These are phyloP conservation scores for Neria commutata DNA, from an alignment of 2,888 invertebrate genomes.

Conservation along the genomic window DNA sequence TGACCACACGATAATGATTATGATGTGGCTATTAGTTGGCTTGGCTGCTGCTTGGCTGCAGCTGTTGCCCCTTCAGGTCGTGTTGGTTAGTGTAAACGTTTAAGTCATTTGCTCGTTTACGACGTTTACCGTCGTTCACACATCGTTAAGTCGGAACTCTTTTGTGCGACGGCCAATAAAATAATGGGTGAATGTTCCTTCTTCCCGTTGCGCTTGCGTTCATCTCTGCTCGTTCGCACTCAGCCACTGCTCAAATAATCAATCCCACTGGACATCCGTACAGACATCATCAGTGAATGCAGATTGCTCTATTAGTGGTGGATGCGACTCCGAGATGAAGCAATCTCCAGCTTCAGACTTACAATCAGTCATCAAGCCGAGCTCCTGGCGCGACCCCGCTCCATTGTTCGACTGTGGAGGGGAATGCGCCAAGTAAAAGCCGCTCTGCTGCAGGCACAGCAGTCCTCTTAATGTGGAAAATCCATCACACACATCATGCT, in stretches of 20 bases:
- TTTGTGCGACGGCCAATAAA: constrained; percentile 20
- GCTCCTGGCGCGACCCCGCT: constrained; percentile 10
- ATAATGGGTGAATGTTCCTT: constrained; percentile 6
- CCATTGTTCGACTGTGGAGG: neutral
- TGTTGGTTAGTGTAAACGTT: too few relatives aligned
- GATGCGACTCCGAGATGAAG: constrained; percentile 7
- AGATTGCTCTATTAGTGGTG: constrained; percentile 48
- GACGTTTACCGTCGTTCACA: constrained; percentile 40
- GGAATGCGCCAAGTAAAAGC: too few relatives aligned
- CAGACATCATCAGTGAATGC: constrained; percentile 18
- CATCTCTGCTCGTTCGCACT: neutral
- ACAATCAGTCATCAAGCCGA: constrained; percentile 35
- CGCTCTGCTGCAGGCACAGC: neutral
- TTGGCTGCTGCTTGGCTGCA: constrained; percentile 8
- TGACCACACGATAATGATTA: constrained; percentile 21
- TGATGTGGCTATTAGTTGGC: constrained; percentile 30
- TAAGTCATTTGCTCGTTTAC: too few relatives aligned
- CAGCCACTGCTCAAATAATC: too few relatives aligned
- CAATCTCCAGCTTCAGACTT: constrained; percentile 10
- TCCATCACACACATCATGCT: constrained; percentile 47
- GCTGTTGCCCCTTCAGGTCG: too few relatives aligned
- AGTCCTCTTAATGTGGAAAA: constrained; percentile 24
- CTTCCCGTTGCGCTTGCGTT: neutral
- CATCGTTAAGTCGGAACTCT: constrained; percentile 44
- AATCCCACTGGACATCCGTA: constrained; percentile 10